Conservation (phyloP, 2,797 vertebrate genomes). For the Halcyon badia region DNA sequence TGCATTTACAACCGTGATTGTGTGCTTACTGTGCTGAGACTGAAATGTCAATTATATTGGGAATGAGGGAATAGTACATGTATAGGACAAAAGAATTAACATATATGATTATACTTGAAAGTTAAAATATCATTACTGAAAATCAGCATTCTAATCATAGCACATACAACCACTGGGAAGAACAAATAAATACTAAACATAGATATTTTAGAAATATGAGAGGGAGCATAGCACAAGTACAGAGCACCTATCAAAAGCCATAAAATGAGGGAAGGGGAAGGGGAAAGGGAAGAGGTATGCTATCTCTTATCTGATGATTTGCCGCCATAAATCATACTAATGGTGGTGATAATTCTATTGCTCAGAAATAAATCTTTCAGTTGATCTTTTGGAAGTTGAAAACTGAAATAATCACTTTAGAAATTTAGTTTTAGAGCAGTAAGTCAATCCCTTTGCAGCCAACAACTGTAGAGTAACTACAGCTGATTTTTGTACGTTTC, state of each 20-base stretch:
- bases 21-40: slow-evolving; percentile 2
- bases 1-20: slow-evolving; percentile 32
- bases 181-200: not conserved
- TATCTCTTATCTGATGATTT: not conserved
- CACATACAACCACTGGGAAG: not conserved
- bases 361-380: not conserved
- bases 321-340: not conserved
- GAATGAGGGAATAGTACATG: not conserved
- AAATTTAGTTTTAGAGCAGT: not conserved
- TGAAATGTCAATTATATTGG: slow-evolving; percentile 21
- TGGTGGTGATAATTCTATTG: not conserved
- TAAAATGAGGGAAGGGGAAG: not conserved
- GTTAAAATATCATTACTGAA: not conserved
- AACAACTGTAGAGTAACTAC: not conserved
- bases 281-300: not conserved
- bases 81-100: not conserved
- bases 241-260: not conserved
- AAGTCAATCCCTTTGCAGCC: not conserved
- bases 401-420: not conserved
- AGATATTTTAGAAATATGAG: not conserved
- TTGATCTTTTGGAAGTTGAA: not conserved
- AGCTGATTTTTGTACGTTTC: slow-evolving; percentile 18
- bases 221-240: not conserved
- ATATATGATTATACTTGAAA: not conserved
- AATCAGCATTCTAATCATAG: not conserved